phyloP scores from a whole-genome alignment of 2,888 invertebrate genomes.

The Ophraella communa region DNA sequence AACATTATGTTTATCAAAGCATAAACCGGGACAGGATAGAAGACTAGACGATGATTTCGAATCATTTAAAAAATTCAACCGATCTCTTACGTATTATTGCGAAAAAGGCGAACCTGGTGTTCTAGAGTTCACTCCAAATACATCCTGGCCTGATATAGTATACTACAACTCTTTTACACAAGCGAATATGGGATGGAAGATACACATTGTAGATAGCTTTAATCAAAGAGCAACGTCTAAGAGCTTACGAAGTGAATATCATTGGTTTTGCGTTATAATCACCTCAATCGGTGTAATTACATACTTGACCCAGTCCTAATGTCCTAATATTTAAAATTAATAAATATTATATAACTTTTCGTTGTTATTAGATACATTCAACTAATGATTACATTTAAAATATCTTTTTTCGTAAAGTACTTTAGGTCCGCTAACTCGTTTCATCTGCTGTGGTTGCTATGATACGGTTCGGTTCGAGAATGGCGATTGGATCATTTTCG shows the following conservation, averaged over 20 bases:
- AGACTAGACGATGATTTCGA: slow-evolving; percentile 79
- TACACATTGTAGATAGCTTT: slow-evolving; percentile 85
- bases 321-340: too few species aligned
- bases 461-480: too few species aligned
- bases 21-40: slow-evolving; percentile 71
- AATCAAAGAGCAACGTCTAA: slow-evolving; percentile 48
- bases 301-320: too few species aligned
- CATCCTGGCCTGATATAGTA: slow-evolving; percentile 89
- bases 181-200: slow-evolving; percentile 94
- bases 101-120: slow-evolving; percentile 75
- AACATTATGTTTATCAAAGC: slow-evolving; percentile 76
- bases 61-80: slow-evolving; percentile 84
- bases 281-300: background rate
- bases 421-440: too few species aligned
- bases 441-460: too few species aligned
- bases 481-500: too few species aligned
- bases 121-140: slow-evolving; percentile 83
- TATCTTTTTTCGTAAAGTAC: too few species aligned
- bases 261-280: background rate
- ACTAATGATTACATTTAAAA: too few species aligned
- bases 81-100: slow-evolving; percentile 75
- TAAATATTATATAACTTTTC: too few species aligned
- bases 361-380: too few species aligned
- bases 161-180: slow-evolving; percentile 95
- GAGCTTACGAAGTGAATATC: background rate